These are phyloP conservation scores for Drosophila nannoptera DNA, from an alignment of 1,140 invertebrate species.

Conservation along the genomic window DNA sequence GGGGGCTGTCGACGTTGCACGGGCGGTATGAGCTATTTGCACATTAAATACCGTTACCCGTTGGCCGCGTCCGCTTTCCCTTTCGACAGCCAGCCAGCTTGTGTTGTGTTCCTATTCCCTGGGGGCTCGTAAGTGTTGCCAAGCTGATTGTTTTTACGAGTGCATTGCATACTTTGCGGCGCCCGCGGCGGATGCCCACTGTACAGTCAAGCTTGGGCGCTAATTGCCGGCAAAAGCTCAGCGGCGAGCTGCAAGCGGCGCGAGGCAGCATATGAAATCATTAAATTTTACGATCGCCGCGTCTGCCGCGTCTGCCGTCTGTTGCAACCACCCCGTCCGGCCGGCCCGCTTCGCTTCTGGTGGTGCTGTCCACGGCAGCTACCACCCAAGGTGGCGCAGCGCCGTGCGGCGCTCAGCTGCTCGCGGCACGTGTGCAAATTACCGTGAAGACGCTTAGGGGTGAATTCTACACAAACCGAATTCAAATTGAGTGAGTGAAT, in stretches of 20 bases:
- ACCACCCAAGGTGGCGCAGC: constrained; percentile 38
- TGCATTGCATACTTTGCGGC: constrained; percentile 54
- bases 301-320: constrained; percentile 24
- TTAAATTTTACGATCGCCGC: constrained; percentile 73
- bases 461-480: constrained; percentile 63
- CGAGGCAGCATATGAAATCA: constrained; percentile 58
- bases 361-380: constrained; percentile 34
- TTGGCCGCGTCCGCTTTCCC: constrained; percentile 14
- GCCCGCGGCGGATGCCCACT: constrained; percentile 11
- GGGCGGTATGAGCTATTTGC: constrained; percentile 66
- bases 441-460: constrained; percentile 77
- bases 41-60: constrained; percentile 74
- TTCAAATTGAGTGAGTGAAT: constrained; percentile 78
- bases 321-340: constrained; percentile 30
- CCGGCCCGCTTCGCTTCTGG: background rate
- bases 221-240: constrained; percentile 44
- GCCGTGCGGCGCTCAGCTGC: constrained; percentile 45
- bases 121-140: constrained; percentile 72
- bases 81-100: background rate
- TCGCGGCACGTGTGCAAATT: constrained; percentile 76
- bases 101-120: constrained; percentile 44
- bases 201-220: constrained; percentile 53
- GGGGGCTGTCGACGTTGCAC: background rate
- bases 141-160: constrained; percentile 65
- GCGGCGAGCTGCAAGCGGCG: constrained; percentile 1